Percentiles rank a stretch among this genome's conserved stretches.
These are phyloP conservation scores for Pipa parva DNA, from an alignment of 2,113 vertebrate species.

Conservation along the genomic window DNA sequence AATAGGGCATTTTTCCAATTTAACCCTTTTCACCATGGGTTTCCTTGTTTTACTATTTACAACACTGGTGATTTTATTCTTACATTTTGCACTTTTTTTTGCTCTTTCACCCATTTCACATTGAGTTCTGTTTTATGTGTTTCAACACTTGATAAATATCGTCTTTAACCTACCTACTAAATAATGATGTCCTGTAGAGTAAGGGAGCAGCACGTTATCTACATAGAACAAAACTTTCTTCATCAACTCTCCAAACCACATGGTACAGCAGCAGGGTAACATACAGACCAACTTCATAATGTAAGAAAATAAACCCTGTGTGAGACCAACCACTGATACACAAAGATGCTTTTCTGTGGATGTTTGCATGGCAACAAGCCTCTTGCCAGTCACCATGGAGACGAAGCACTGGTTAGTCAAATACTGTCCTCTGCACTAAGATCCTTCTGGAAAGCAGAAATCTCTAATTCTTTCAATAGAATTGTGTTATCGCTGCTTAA, in stretches of 20 bases:
- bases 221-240: not conserved
- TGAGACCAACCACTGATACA: conserved; percentile 5
- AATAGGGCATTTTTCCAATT: too few species aligned
- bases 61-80: too few species aligned
- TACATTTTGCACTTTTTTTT: too few species aligned
- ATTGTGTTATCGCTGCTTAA: not conserved
- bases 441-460: conserved; percentile 3
- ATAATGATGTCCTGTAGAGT: not conserved
- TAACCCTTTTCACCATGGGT: not conserved
- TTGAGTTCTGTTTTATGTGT: too few species aligned
- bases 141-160: not conserved
- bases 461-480: not conserved
- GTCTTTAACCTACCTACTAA: not conserved
- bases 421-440: not conserved
- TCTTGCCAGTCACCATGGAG: conserved; percentile 19
- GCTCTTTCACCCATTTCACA: not conserved
- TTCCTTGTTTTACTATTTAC: too few species aligned
- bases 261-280: not conserved
- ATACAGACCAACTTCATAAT: conserved; percentile 5
- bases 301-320: not conserved
- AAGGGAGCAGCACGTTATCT: not conserved
- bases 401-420: not conserved
- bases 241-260: not conserved
- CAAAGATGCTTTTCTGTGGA: conserved; percentile 2
- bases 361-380: conserved; percentile 18